Conservation (phyloP, 1,140 invertebrate species). For the Eubasilissa regina region DNA sequence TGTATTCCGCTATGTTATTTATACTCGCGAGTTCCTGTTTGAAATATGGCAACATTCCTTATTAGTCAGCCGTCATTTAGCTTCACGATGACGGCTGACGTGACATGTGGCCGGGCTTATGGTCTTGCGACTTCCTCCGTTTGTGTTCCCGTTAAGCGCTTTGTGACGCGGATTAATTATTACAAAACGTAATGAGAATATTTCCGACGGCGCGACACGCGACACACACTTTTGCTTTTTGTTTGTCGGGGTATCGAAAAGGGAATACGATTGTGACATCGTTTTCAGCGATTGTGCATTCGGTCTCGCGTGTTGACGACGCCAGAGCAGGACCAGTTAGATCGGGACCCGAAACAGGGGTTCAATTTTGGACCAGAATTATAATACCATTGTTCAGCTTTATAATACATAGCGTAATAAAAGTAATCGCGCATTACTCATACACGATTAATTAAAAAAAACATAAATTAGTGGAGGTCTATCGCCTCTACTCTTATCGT, state of each 20-base stretch:
- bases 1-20: no score
- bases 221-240: slow-evolving; percentile 5
- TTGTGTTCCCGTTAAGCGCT: neutral
- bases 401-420: no score
- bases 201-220: slow-evolving; percentile 19
- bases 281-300: neutral
- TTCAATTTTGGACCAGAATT: no score
- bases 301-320: neutral
- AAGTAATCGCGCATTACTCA: no score
- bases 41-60: neutral
- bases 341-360: no score
- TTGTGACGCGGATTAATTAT: neutral
- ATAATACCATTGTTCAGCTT: no score
- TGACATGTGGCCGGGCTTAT: no score
- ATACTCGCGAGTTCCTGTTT: no score
- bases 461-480: no score
- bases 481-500: no score
- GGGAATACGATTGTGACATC: slow-evolving; percentile 5
- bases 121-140: neutral
- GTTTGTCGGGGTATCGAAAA: neutral
- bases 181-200: neutral
- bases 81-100: neutral
- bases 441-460: no score
- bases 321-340: no score
- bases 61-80: slow-evolving; percentile 1